Base-by-base conservation (phyloP, 2,113 vertebrate genomes). In the Jaculus jaculus region DNA sequence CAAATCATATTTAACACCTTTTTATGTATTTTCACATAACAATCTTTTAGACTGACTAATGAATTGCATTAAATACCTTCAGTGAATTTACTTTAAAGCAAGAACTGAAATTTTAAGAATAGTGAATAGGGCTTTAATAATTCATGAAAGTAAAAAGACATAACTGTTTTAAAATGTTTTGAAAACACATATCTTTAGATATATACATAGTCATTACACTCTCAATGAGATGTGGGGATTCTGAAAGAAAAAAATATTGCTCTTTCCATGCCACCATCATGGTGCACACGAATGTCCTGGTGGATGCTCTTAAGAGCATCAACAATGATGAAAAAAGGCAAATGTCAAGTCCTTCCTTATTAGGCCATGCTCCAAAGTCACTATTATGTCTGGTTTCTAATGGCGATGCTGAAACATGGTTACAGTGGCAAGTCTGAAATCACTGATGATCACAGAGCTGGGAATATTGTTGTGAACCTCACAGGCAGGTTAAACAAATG, bases 121-220 rank as follows among this genome's bases (percentile, higher is more conserved):
- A n/a, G n/a, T 71, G 18, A 95, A 3, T 60, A 60, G 34, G 37
- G n/a, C 34, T 60, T 87, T 32, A 84, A 34, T 87, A 71, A 87
- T 51, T 85, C 39, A 90, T 42, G 34, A 47, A 84, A 68, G 74
- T n/a, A 80, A 95, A 90, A 86, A 65, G 37, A 86, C 72, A n/a
- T 69, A 72, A 84, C 74, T 61, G 47, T 68, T 74, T 90, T 11
- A 63, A 89, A 82, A 60, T 71, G 17, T 92, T 92, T 88, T 86
- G 34, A 86, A 90, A 92, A 71, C 18, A 61, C 61, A 82, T 17
- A 51, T 42, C 12, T 37, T 88, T 78, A 85, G 63, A 63, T 83
- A 10, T 71, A 69, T 39, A 26, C 80, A 94, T 54, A 73, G 8
- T 84, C 63, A 30, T 71, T 65, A 82, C 3, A 83, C 79, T 51